These are phyloP conservation scores for Acanthurus tractus DNA, from an alignment of 2,797 vertebrate genomes.

Conservation along the genomic window DNA sequence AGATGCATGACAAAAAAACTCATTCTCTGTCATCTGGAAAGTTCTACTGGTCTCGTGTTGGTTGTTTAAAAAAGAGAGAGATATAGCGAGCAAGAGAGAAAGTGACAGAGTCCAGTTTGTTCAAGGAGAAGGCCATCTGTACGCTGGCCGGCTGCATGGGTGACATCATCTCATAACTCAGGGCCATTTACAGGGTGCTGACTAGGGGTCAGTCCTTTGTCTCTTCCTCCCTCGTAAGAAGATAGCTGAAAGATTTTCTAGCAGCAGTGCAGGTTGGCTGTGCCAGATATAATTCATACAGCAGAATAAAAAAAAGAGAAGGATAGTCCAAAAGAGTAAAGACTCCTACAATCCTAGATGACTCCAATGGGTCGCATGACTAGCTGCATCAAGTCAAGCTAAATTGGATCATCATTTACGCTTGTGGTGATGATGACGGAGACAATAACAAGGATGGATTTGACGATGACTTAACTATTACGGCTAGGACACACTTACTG, in stretches of 20 bases:
- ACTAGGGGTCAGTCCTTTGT: slow-evolving; percentile 55
- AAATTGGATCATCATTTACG: background rate
- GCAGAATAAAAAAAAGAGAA: background rate
- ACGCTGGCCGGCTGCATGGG: slow-evolving; percentile 48
- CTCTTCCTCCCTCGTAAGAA: slow-evolving; percentile 39
- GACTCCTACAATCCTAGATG: background rate
- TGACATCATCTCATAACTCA: slow-evolving; percentile 80
- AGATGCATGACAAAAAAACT: slow-evolving; percentile 51
- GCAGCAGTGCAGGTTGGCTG: slow-evolving; percentile 1
- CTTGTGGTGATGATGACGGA: background rate
- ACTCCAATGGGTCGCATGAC: slow-evolving; percentile 1
- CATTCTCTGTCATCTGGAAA: slow-evolving; percentile 73
- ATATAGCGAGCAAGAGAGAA: slow-evolving; percentile 39
- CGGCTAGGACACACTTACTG: background rate
- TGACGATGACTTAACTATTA: background rate
- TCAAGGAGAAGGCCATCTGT: slow-evolving; percentile 72
- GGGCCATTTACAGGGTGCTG: slow-evolving; percentile 63
- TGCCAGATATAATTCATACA: slow-evolving; percentile 22
- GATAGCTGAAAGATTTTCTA: slow-evolving; percentile 35
- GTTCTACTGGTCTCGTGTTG: slow-evolving; percentile 51
- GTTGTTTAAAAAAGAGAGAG: slow-evolving; percentile 43
- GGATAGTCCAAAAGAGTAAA: slow-evolving; percentile 2
- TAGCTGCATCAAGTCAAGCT: background rate
- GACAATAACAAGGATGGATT: background rate
- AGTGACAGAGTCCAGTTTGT: slow-evolving; percentile 44